These are phyloP conservation scores for Cheilosia variabilis DNA, from an alignment of 2,888 invertebrate genomes.

Conservation along the genomic window DNA sequence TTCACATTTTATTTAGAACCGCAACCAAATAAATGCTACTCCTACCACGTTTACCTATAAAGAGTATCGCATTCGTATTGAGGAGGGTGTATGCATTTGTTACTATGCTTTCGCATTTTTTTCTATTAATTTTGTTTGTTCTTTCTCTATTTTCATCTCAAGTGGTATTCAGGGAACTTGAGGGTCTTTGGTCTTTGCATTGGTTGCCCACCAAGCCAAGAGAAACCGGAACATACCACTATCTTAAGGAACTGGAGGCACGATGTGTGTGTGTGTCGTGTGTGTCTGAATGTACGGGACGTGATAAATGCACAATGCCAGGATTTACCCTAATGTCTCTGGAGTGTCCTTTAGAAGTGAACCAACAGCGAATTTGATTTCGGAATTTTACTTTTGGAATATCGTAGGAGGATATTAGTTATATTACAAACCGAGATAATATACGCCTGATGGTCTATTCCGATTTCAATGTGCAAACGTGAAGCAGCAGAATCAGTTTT, in stretches of 20 bases:
- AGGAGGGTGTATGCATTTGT: slow-evolving; percentile 39
- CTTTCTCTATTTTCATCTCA: slow-evolving; percentile 16
- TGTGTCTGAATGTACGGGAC: slow-evolving; percentile 24
- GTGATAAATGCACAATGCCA: slow-evolving; percentile 47
- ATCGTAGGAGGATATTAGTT: background rate
- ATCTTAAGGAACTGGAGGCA: slow-evolving; percentile 13
- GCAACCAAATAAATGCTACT: slow-evolving; percentile 54
- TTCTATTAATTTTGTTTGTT: slow-evolving; percentile 16
- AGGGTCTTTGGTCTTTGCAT: slow-evolving; percentile 18
- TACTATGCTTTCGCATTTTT: slow-evolving; percentile 10
- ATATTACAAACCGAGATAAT: background rate
- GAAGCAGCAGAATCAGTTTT: background rate
- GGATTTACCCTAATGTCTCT: slow-evolving; percentile 44
- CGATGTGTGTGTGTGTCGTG: slow-evolving; percentile 1
- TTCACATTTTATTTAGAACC: slow-evolving; percentile 65
- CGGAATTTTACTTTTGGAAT: background rate
- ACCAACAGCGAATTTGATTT: slow-evolving; percentile 19
- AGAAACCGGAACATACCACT: slow-evolving; percentile 18
- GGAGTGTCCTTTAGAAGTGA: slow-evolving; percentile 29
- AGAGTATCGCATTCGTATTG: slow-evolving; percentile 29
- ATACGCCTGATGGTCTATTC: background rate
- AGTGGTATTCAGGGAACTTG: slow-evolving; percentile 40
- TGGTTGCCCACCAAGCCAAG: slow-evolving; percentile 6
- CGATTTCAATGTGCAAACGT: too few species aligned
- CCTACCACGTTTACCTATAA: slow-evolving; percentile 20